Conservation (phyloP, 1,140 invertebrate species). For the Drosophila kikkawai region DNA sequence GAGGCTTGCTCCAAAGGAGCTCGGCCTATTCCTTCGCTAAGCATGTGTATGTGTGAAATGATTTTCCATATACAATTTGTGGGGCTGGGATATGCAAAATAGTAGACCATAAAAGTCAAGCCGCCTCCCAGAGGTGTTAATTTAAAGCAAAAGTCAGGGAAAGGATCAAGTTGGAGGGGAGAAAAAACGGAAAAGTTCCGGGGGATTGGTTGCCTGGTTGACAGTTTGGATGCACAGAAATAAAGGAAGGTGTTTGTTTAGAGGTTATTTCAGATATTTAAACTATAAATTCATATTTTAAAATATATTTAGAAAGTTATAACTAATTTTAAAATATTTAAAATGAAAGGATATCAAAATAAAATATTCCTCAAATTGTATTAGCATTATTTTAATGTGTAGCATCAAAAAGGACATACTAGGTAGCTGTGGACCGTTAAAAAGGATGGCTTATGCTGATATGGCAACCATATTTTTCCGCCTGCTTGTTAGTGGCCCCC, state of each 20-base stretch:
- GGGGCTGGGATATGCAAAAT: slow-evolving; percentile 71
- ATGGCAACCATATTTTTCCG: slow-evolving; percentile 42
- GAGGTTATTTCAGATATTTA: background rate
- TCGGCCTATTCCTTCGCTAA: slow-evolving; percentile 1
- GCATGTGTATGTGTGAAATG: slow-evolving; percentile 42
- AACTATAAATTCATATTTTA: too few relatives aligned
- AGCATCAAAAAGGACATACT: slow-evolving; percentile 1
- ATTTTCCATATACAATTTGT: slow-evolving; percentile 71
- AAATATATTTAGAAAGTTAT: too few relatives aligned
- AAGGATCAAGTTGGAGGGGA: slow-evolving; percentile 8
- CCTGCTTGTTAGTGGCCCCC: slow-evolving; percentile 30
- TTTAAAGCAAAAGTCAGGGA: slow-evolving; percentile 40
- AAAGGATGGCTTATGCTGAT: slow-evolving; percentile 43
- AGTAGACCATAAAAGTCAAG: slow-evolving; percentile 64
- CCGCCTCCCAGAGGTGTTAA: slow-evolving; percentile 55
- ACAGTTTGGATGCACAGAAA: slow-evolving; percentile 18
- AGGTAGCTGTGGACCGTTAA: background rate
- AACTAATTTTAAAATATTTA: too few relatives aligned
- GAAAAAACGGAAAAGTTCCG: background rate
- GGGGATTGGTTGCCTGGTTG: slow-evolving; percentile 26
- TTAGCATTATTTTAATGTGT: slow-evolving; percentile 3
- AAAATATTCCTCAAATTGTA: too few relatives aligned
- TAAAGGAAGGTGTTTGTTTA: background rate
- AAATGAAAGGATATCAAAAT: background rate
- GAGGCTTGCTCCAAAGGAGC: slow-evolving; percentile 16